These are phyloP conservation scores for Heliconius cydno DNA, from an alignment of 2,888 invertebrate genomes.

Conservation along the genomic window DNA sequence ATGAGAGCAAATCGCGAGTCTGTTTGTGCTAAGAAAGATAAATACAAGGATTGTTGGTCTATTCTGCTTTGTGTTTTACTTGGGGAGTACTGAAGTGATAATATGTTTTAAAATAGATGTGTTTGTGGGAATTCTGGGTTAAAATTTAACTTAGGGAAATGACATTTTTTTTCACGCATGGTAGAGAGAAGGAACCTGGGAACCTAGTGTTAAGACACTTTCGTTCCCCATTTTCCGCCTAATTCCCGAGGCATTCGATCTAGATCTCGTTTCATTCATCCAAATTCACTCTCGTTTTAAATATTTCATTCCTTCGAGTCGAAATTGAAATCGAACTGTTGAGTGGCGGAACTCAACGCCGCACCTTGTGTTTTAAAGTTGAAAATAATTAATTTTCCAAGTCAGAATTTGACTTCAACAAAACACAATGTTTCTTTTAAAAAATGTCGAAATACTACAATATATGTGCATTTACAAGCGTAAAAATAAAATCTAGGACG, in stretches of 20 bases:
- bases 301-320: no score
- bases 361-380: no score
- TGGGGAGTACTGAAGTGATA: background rate
- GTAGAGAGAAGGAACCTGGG: background rate
- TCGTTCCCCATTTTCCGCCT: no score
- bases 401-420: no score
- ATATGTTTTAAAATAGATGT: background rate
- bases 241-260: no score
- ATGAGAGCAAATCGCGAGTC: background rate
- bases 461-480: constrained; percentile 4
- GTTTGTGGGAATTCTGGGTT: background rate
- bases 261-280: no score
- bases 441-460: background rate
- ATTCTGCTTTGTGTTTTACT: background rate
- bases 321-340: no score
- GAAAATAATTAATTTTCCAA: no score
- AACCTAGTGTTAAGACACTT: background rate
- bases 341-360: no score
- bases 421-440: background rate
- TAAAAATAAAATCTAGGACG: constrained; percentile 7
- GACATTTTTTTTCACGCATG: background rate
- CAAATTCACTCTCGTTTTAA: no score
- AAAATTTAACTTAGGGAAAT: background rate
- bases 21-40: constrained; percentile 10
- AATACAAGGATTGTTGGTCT: background rate